Conservation (phyloP, 2,797 vertebrate genomes). For the Cuniculus paca region DNA sequence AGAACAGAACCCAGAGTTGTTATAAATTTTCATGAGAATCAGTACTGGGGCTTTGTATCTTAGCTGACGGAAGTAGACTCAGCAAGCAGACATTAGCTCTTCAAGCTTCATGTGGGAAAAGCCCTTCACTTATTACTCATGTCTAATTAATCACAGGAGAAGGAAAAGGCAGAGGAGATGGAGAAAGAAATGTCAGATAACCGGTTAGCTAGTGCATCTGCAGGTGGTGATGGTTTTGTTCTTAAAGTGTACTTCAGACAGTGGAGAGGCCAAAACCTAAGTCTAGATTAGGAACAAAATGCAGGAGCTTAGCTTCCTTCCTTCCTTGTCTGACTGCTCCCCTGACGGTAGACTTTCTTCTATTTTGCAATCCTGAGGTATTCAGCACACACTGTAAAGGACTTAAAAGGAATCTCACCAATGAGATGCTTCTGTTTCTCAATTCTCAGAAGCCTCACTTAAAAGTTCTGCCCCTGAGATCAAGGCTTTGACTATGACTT, state of each 20-base stretch:
- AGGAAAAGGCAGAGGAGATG: neutral
- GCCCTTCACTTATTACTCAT: neutral
- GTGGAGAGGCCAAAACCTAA: neutral
- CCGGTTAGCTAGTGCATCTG: neutral
- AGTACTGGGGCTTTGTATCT: conserved; percentile 24
- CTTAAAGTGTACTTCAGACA: neutral
- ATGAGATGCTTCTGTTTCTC: conserved; percentile 12
- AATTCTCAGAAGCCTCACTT: conserved; percentile 23
- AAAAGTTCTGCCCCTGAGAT: neutral
- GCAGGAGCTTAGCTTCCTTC: neutral
- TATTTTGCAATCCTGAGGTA: neutral
- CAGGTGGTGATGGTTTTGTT: neutral
- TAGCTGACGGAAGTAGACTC: conserved; percentile 1
- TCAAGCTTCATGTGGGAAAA: neutral
- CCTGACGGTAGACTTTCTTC: neutral
- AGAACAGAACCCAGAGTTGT: neutral
- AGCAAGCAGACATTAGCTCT: conserved; percentile 60
- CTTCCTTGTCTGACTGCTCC: neutral
- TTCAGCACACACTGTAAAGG: neutral
- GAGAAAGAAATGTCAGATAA: neutral
- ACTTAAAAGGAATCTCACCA: conserved; percentile 38
- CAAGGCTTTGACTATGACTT: conserved; percentile 29
- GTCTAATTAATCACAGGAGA: conserved; percentile 27
- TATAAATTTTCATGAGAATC: conserved; percentile 74
- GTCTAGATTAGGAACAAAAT: neutral